Percentiles rank a stretch among this genome's conserved stretches.
These are phyloP conservation scores for Epirrhoe alternata DNA, from an alignment of 2,888 invertebrate species.

Conservation along the genomic window DNA sequence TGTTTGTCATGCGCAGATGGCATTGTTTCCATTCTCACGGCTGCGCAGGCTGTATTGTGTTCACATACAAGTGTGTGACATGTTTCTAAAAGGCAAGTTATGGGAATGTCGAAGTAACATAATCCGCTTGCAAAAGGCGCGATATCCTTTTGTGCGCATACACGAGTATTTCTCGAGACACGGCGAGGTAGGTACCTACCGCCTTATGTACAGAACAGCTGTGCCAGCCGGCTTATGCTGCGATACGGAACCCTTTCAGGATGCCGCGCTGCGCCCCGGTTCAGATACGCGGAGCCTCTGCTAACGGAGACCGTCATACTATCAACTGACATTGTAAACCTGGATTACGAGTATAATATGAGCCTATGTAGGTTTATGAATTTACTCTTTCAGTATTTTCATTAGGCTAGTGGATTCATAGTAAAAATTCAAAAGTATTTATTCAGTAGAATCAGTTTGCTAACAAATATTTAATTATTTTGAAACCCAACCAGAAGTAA, in stretches of 20 bases:
- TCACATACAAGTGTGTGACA: slow-evolving; percentile 10
- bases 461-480: too few species aligned
- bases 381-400: too few species aligned
- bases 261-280: not conserved
- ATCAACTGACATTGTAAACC: not conserved
- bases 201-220: slow-evolving; percentile 10
- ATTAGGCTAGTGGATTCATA: too few species aligned
- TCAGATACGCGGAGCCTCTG: not conserved
- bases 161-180: slow-evolving; percentile 12
- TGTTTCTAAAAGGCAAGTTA: slow-evolving; percentile 18
- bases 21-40: slow-evolving; percentile 32
- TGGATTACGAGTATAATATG: not conserved
- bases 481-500: too few species aligned
- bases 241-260: slow-evolving; percentile 11
- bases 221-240: slow-evolving; percentile 9
- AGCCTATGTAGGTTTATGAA: too few species aligned
- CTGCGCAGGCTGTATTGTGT: not conserved
- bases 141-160: slow-evolving; percentile 25
- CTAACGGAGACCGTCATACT: not conserved
- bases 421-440: too few species aligned
- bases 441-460: too few species aligned
- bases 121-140: slow-evolving; percentile 24
- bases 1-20: slow-evolving; percentile 26
- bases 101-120: slow-evolving; percentile 31
- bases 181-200: not conserved